Conservation (phyloP, 2,113 vertebrate species). For the Lethenteron reissneri region DNA sequence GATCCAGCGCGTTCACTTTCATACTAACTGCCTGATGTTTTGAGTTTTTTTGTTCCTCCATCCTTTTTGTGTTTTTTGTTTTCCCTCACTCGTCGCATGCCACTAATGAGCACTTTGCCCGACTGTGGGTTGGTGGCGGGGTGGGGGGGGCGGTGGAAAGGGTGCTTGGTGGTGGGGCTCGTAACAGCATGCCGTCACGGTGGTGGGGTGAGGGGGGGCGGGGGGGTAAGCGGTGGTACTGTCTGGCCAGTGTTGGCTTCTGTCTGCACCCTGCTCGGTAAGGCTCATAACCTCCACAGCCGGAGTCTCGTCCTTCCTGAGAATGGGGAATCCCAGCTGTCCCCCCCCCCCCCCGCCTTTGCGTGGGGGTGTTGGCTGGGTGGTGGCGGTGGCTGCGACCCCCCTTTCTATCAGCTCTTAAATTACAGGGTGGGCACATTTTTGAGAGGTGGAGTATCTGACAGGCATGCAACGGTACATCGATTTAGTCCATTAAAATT, state of each 20-base stretch:
- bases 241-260: constrained; percentile 61
- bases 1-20: too few relatives aligned
- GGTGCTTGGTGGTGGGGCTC: constrained; percentile 16
- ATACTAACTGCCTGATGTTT: not conserved
- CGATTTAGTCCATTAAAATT: too few relatives aligned
- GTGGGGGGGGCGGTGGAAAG: constrained; percentile 23
- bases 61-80: not conserved
- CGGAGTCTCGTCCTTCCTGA: too few relatives aligned
- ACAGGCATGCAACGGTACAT: too few relatives aligned
- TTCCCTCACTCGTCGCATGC: constrained; percentile 12
- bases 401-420: too few relatives aligned
- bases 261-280: constrained; percentile 21
- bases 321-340: too few relatives aligned
- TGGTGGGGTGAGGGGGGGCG: not conserved
- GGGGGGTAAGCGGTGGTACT: constrained; percentile 36
- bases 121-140: constrained; percentile 15
- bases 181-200: constrained; percentile 15
- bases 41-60: not conserved
- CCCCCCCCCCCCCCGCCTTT: too few relatives aligned
- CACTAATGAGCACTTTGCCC: constrained; percentile 15
- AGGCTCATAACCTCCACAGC: too few relatives aligned
- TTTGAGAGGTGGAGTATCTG: too few relatives aligned
- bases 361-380: too few relatives aligned
- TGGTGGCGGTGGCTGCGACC: too few relatives aligned
- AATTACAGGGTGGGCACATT: too few relatives aligned